Conservation (phyloP, 2,888 invertebrate species). For the Siphonodentalium dalli region DNA sequence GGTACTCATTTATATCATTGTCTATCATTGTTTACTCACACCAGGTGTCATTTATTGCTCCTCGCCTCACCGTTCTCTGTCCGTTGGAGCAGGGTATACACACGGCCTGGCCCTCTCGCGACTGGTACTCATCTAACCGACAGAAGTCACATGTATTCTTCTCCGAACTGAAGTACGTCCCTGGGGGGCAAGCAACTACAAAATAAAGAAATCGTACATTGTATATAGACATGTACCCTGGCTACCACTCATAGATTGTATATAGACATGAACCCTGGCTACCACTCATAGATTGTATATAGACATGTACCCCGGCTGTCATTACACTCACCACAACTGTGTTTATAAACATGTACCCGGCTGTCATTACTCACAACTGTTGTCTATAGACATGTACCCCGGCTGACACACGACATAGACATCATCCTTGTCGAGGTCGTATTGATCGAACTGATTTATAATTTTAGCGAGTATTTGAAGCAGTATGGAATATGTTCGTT, state of each 20-base stretch:
- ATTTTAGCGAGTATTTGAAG: too few relatives aligned
- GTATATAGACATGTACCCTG: background rate
- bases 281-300: background rate
- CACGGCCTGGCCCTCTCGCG: constrained; percentile 34
- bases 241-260: background rate
- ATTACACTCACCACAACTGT: constrained; percentile 43
- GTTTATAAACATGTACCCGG: too few relatives aligned
- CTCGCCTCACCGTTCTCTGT: constrained; percentile 37
- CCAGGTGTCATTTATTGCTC: constrained; percentile 35
- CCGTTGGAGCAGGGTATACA: constrained; percentile 44
- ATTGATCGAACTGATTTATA: too few relatives aligned
- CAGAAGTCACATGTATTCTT: constrained; percentile 41
- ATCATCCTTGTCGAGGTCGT: too few relatives aligned
- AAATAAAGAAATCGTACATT: background rate
- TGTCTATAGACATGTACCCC: too few relatives aligned
- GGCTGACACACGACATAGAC: too few relatives aligned
- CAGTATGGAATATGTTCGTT: too few relatives aligned
- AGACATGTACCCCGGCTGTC: background rate
- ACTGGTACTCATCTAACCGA: constrained; percentile 42
- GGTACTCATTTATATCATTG: background rate
- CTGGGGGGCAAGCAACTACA: constrained; percentile 50
- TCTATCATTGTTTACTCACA: constrained; percentile 36
- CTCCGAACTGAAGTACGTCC: constrained; percentile 38
- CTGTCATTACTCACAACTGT: too few relatives aligned
- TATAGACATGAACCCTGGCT: background rate